These are phyloP conservation scores for Aptenodytes patagonicus DNA, from an alignment of 2,113 vertebrate genomes.

Conservation along the genomic window DNA sequence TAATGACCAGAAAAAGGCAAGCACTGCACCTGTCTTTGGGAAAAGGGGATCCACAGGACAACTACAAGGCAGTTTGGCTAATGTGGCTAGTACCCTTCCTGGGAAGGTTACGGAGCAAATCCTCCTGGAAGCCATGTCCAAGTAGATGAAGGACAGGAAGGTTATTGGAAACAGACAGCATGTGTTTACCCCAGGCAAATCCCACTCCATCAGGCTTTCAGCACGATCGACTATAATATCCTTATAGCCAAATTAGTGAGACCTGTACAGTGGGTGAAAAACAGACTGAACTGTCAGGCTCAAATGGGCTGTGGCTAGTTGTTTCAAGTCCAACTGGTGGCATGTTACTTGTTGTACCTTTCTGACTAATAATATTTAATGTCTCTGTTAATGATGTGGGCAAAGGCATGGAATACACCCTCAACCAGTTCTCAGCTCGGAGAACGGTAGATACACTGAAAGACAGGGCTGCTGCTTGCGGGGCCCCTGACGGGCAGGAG, in stretches of 20 bases:
- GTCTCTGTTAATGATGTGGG: neutral
- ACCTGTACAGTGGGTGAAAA: neutral
- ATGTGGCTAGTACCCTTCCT: neutral
- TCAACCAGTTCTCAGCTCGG: too few species aligned
- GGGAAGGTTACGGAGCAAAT: neutral
- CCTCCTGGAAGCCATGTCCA: neutral
- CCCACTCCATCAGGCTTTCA: neutral
- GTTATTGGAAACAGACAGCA: neutral
- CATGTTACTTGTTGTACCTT: neutral
- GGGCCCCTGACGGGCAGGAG: neutral
- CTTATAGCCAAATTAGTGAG: neutral
- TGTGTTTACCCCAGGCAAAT: neutral
- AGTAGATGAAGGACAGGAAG: neutral
- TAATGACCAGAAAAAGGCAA: neutral
- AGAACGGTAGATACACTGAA: neutral
- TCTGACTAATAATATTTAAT: neutral
- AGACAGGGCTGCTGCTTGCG: neutral
- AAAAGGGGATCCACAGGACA: neutral
- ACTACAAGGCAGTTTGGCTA: neutral
- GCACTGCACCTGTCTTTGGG: neutral
- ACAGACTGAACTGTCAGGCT: neutral
- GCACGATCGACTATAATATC: neutral
- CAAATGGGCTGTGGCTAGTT: neutral
- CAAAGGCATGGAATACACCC: neutral
- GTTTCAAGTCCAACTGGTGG: neutral